Conservation (phyloP, 2,113 vertebrate species). For the Clupea harengus region DNA sequence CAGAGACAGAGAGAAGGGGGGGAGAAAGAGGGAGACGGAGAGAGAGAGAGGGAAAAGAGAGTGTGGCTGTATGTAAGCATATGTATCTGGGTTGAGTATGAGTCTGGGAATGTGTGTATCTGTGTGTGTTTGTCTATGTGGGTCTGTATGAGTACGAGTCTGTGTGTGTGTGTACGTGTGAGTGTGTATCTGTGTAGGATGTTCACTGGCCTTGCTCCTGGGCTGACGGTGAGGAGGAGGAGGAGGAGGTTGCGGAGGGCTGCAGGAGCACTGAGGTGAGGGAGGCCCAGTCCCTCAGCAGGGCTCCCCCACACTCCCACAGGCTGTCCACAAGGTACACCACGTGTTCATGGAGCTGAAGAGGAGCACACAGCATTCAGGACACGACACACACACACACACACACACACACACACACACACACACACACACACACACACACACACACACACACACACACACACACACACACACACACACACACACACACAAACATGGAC, state of each 20-base stretch:
- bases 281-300: constrained; percentile 85
- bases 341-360: constrained; percentile 83
- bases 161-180: neutral
- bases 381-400: neutral
- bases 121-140: neutral
- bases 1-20: neutral
- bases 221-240: constrained; percentile 67
- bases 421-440: neutral
- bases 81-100: neutral
- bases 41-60: neutral
- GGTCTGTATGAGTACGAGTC: neutral
- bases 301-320: constrained; percentile 82
- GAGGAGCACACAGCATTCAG: neutral
- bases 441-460: neutral
- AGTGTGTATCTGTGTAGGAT: neutral
- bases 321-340: constrained; percentile 88
- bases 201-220: constrained; percentile 62
- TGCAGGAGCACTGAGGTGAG: constrained; percentile 79
- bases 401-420: too few species aligned
- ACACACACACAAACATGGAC: neutral
- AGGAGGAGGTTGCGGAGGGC: constrained; percentile 70
- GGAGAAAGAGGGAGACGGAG: neutral
- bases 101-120: neutral
- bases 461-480: neutral
- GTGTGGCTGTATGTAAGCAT: neutral